Percentiles rank a stretch among this genome's conserved stretches.
These are phyloP conservation scores for Falco punctatus DNA, from an alignment of 2,113 vertebrate genomes.

Conservation along the genomic window DNA sequence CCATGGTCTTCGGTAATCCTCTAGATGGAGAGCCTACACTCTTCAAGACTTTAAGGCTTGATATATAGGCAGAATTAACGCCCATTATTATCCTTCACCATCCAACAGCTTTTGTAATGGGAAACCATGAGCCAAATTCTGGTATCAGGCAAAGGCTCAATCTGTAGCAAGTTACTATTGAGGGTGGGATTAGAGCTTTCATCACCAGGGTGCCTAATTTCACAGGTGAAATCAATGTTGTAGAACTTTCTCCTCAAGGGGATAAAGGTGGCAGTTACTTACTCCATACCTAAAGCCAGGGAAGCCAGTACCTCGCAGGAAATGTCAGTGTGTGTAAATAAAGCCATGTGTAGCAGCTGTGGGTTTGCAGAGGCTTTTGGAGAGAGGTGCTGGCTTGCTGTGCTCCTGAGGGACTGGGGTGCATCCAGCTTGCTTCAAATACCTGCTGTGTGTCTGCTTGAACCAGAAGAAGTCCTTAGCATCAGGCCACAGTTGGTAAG, in stretches of 20 bases:
- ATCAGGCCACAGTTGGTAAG: background rate
- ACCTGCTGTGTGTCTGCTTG: fast-evolving
- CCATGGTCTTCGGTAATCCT: background rate
- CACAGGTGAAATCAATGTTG: background rate
- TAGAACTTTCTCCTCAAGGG: background rate
- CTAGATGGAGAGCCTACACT: background rate
- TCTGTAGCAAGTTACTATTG: background rate
- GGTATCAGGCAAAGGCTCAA: background rate
- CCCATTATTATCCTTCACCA: background rate
- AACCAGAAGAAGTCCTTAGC: background rate
- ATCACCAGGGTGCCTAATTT: background rate
- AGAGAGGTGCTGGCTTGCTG: background rate
- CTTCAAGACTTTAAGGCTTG: background rate
- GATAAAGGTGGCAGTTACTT: background rate
- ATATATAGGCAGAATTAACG: background rate
- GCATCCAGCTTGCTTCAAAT: background rate
- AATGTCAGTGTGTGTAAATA: background rate
- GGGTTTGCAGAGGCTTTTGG: background rate
- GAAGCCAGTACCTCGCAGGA: background rate
- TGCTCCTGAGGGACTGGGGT: background rate
- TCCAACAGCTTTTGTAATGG: background rate
- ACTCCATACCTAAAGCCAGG: background rate
- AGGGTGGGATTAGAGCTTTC: background rate
- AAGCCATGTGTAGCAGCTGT: fast-evolving
- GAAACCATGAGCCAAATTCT: background rate